Evolutionary conservation across 2,113 vertebrate genomes (phyloP).

Genomic region (Hystrix brachyura): DNA sequence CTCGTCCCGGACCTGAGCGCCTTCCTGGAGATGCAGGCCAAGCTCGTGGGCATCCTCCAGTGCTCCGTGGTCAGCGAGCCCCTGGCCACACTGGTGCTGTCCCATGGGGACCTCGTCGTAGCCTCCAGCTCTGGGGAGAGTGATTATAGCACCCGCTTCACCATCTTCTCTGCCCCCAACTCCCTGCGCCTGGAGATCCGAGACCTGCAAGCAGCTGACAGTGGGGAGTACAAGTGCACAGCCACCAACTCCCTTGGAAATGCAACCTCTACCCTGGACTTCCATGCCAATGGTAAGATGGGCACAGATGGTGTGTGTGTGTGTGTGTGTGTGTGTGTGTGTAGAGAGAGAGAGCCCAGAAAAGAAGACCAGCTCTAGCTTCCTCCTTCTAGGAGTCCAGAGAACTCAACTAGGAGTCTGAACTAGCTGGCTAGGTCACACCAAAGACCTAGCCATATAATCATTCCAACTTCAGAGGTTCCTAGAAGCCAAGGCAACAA

Average conservation of each 20-base stretch:
- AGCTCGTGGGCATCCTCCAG: conserved; percentile 79
- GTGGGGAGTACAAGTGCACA: conserved; percentile 83
- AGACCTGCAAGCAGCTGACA: conserved; percentile 59
- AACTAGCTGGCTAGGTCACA: neutral
- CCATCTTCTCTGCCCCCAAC: conserved; percentile 74
- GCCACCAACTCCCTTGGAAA: conserved; percentile 83
- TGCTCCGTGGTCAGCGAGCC: conserved; percentile 88
- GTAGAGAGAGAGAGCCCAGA: neutral
- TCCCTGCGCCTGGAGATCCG: conserved; percentile 85
- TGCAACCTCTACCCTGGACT: conserved; percentile 36
- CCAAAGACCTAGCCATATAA: neutral
- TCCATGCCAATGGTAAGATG: conserved; percentile 80
- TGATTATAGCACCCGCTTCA: conserved; percentile 18
- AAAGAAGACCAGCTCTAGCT: neutral
- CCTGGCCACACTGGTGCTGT: conserved; percentile 78
- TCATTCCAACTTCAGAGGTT: neutral
- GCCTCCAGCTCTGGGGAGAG: conserved; percentile 61
- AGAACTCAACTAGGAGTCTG: neutral
- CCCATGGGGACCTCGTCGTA: neutral
- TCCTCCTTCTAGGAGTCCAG: neutral
- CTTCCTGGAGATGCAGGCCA: conserved; percentile 84
- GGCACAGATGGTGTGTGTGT: neutral
- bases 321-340: neutral
- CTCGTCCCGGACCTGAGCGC: conserved; percentile 73
- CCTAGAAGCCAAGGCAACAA: conserved; percentile 25